Conservation (phyloP, 2,113 vertebrate genomes). For the Seriola rivoliana region DNA sequence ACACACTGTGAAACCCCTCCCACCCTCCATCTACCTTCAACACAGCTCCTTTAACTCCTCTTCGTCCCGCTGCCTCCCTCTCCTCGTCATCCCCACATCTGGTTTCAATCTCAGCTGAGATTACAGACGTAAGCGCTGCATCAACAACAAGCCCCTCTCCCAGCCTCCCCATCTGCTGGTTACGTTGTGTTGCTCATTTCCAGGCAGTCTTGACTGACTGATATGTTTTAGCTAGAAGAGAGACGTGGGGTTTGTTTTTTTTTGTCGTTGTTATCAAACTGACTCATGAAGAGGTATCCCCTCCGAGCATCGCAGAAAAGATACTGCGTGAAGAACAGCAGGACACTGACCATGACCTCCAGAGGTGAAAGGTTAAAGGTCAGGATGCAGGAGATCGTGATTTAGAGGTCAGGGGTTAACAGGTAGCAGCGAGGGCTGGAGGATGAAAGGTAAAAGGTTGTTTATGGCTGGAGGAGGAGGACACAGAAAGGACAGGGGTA, state of each 20-base stretch:
- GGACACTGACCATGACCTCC: constrained; percentile 61
- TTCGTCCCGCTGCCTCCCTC: constrained; percentile 39
- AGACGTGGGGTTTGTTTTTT: background rate
- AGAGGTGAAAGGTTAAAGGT: constrained; percentile 66
- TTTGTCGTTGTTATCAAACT: background rate
- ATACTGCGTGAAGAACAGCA: constrained; percentile 42
- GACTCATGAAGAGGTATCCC: background rate
- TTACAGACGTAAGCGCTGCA: constrained; percentile 60
- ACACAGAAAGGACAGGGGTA: constrained; percentile 80
- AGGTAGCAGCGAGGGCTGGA: constrained; percentile 85
- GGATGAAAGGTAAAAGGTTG: constrained; percentile 89
- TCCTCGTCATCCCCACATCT: constrained; percentile 70
- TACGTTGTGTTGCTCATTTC: constrained; percentile 64
- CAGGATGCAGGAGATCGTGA: constrained; percentile 64
- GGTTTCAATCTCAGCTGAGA: constrained; percentile 71
- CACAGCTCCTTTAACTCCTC: constrained; percentile 36
- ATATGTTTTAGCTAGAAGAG: constrained; percentile 32
- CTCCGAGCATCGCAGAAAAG: background rate
- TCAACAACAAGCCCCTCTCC: constrained; percentile 51
- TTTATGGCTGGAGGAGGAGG: constrained; percentile 87
- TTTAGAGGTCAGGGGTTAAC: constrained; percentile 89
- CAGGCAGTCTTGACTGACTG: constrained; percentile 44
- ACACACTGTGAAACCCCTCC: constrained; percentile 39
- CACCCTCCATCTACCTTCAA: constrained; percentile 40
- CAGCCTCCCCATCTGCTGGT: constrained; percentile 7